These are phyloP conservation scores for Diplodus puntazzo DNA, from an alignment of 2,797 vertebrate genomes.

Conservation along the genomic window DNA sequence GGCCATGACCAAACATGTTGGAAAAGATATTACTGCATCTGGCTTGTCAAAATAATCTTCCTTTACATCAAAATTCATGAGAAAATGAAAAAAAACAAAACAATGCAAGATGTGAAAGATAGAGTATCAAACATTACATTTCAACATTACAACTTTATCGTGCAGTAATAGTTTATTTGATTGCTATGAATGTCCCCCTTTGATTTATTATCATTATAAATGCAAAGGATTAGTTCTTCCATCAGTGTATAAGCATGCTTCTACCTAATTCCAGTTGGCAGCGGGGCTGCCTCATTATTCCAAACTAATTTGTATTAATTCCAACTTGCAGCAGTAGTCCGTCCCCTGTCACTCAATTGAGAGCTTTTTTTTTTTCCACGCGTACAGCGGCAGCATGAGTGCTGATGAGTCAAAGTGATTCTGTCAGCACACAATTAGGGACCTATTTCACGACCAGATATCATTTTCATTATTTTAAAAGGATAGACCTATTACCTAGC, in stretches of 20 bases:
- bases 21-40: not conserved
- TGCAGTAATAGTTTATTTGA: no score
- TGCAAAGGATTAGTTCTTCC: not conserved
- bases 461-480: constrained; percentile 35
- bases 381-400: not conserved
- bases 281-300: constrained; percentile 1
- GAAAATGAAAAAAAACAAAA: not conserved
- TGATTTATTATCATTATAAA: not conserved
- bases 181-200: not conserved
- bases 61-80: not conserved
- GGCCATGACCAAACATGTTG: no score
- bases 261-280: not conserved
- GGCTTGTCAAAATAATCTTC: not conserved
- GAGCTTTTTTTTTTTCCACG: constrained; percentile 37
- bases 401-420: constrained; percentile 10
- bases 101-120: not conserved
- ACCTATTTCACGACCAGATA: constrained; percentile 13
- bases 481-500: constrained; percentile 18
- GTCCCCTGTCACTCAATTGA: constrained; percentile 23
- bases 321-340: constrained; percentile 6
- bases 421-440: constrained; percentile 45
- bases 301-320: constrained; percentile 17
- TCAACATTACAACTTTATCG: not conserved
- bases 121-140: not conserved
- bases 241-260: not conserved